phyloP scores from a whole-genome alignment of 2,113 vertebrate species.

The Poeciliopsis turrubarensis region DNA sequence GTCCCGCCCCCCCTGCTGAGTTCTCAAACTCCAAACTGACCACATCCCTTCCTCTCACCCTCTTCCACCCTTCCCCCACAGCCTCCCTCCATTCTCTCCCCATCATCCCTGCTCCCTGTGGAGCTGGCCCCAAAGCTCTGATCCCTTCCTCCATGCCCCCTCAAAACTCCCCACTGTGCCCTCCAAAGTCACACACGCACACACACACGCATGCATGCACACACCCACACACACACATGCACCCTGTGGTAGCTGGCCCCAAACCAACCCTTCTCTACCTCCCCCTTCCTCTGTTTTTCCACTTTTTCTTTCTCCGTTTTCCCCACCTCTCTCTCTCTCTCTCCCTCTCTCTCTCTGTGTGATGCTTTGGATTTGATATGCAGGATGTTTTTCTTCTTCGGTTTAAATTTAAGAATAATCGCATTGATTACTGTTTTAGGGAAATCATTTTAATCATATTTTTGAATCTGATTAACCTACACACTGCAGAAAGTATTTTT shows the following conservation, averaged over 20 bases:
- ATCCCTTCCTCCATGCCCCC: conserved; percentile 72
- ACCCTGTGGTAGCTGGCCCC: conserved; percentile 70
- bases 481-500: no score
- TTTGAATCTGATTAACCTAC: no score
- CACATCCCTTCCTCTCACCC: conserved; percentile 72
- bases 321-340: conserved; percentile 41
- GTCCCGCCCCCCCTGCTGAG: conserved; percentile 56
- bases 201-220: conserved; percentile 48
- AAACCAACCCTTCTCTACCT: conserved; percentile 67
- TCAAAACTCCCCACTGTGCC: conserved; percentile 66
- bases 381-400: conserved; percentile 11
- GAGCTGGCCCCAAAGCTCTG: conserved; percentile 77
- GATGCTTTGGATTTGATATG: conserved; percentile 49
- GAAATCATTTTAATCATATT: background rate
- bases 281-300: conserved; percentile 62
- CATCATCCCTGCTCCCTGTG: conserved; percentile 70
- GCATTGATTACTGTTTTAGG: background rate
- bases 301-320: conserved; percentile 46
- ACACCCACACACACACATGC: conserved; percentile 61
- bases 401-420: background rate
- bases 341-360: conserved; percentile 56
- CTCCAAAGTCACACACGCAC: conserved; percentile 60
- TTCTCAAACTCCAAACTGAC: conserved; percentile 73
- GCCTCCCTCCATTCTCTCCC: conserved; percentile 67
- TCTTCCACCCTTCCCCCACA: conserved; percentile 47